Conservation (phyloP, 2,797 vertebrate species). For the Apogon hyalosoma region DNA sequence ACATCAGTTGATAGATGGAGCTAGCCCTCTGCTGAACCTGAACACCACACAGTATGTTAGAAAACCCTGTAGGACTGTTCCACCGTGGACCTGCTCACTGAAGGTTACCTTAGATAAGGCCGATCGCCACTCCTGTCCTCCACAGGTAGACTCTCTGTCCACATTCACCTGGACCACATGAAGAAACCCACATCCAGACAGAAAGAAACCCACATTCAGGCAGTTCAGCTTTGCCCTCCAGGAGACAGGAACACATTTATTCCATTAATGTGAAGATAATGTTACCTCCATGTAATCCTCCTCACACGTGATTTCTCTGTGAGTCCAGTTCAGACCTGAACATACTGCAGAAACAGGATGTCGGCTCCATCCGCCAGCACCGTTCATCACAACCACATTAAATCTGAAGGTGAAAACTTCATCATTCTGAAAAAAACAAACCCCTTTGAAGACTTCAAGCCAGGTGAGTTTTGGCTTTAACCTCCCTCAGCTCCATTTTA, state of each 20-base stretch:
- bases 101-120: constrained; percentile 59
- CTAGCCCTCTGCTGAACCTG: constrained; percentile 60
- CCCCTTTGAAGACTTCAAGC: too few species aligned
- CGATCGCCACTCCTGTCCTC: constrained; percentile 31
- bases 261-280: background rate
- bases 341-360: constrained; percentile 39
- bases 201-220: background rate
- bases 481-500: too few species aligned
- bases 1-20: constrained; percentile 78
- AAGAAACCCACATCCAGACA: background rate
- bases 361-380: constrained; percentile 39
- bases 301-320: constrained; percentile 83
- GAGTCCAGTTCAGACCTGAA: constrained; percentile 68
- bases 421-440: constrained; percentile 66
- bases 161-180: constrained; percentile 61
- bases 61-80: background rate
- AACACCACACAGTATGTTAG: background rate
- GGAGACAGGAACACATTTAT: too few species aligned
- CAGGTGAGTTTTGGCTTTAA: too few species aligned
- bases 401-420: constrained; percentile 77
- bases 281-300: constrained; percentile 86
- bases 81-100: background rate
- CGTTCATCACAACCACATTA: constrained; percentile 73
- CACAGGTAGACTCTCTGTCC: constrained; percentile 58
- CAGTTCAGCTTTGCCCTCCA: background rate